Evolutionary conservation across 2,113 vertebrate genomes (phyloP).

Genomic region (Chlamydotis undulata): DNA sequence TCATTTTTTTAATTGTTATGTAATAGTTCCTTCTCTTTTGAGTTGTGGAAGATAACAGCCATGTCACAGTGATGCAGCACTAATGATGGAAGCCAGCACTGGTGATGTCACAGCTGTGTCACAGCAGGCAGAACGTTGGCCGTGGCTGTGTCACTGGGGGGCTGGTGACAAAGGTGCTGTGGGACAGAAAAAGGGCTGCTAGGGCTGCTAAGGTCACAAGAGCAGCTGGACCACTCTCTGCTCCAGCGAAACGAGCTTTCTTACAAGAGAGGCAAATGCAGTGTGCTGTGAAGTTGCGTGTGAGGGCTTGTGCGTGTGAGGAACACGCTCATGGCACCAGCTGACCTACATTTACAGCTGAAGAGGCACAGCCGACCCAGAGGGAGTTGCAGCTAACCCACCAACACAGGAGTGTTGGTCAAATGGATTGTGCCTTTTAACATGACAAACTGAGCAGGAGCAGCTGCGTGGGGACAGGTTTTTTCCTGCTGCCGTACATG

Average conservation of each 20-base stretch:
- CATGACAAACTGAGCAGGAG: background rate
- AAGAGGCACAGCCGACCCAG: background rate
- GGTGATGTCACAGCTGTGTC: background rate
- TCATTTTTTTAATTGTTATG: background rate
- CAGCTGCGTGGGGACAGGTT: background rate
- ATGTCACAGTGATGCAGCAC: background rate
- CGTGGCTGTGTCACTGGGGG: background rate
- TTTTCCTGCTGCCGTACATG: background rate
- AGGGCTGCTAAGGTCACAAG: background rate
- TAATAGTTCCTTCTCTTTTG: background rate
- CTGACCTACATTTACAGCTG: constrained; percentile 1
- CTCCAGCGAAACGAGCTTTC: background rate
- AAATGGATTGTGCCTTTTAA: background rate
- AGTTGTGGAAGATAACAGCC: background rate
- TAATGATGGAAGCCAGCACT: background rate
- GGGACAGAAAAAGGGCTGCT: background rate
- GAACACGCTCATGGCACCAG: background rate
- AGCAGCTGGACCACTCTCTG: background rate
- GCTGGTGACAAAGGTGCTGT: background rate
- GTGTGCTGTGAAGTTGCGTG: background rate
- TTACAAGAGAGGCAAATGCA: background rate
- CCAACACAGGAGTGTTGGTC: background rate
- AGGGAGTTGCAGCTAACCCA: background rate
- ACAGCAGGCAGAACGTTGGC: background rate
- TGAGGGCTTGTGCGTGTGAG: background rate